Evolutionary conservation across 2,113 vertebrate species (phyloP).

Genomic region (Natator depressus): DNA sequence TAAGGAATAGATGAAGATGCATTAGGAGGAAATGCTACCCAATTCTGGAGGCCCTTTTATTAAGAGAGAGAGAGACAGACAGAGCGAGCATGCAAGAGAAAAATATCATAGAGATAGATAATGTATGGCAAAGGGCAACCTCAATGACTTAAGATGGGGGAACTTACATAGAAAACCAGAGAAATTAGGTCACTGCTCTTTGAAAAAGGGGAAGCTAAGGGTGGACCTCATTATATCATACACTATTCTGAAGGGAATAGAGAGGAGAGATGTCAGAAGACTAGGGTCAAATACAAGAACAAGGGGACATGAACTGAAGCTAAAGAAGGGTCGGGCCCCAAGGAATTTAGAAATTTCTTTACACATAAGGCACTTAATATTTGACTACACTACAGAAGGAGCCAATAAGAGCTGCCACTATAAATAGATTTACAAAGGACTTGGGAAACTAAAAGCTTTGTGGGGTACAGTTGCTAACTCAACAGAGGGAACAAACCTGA

Average conservation of each 20-base stretch:
- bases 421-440: not conserved
- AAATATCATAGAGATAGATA: not conserved
- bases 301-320: constrained; percentile 54
- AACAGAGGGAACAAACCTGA: not conserved
- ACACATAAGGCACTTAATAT: constrained; percentile 26
- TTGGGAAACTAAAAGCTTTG: constrained; percentile 15
- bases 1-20: constrained; percentile 61
- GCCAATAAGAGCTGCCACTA: not conserved
- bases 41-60: constrained; percentile 66
- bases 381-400: not conserved
- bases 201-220: constrained; percentile 69
- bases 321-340: constrained; percentile 9
- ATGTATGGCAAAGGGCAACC: constrained; percentile 66
- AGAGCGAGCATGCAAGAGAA: constrained; percentile 24
- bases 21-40: constrained; percentile 68
- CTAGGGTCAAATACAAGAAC: constrained; percentile 62
- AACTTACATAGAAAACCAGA: constrained; percentile 63
- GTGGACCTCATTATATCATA: constrained; percentile 75
- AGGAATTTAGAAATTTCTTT: constrained; percentile 45
- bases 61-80: constrained; percentile 59
- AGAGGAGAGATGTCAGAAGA: constrained; percentile 67
- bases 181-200: constrained; percentile 75
- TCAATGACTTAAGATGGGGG: constrained; percentile 71
- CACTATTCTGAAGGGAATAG: constrained; percentile 59
- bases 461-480: not conserved